phyloP scores from a whole-genome alignment of 2,113 vertebrate genomes.

The Eptesicus fuscus region DNA sequence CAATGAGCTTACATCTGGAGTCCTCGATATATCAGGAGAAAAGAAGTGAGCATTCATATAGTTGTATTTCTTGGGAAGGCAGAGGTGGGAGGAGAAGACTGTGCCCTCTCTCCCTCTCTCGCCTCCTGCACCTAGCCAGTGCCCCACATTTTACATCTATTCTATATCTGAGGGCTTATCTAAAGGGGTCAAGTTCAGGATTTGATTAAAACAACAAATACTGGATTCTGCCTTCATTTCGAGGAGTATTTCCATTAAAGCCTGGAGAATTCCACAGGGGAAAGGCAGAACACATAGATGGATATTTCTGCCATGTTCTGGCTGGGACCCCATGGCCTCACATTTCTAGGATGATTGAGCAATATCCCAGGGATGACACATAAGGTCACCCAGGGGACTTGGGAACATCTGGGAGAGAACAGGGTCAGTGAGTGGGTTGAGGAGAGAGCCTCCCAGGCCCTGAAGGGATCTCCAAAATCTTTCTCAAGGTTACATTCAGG shows the following conservation, averaged over 20 bases:
- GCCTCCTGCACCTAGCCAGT: background rate
- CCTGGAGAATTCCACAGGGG: background rate
- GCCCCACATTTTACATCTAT: background rate
- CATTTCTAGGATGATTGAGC: background rate
- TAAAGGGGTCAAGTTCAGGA: background rate
- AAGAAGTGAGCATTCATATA: background rate
- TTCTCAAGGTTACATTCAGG: background rate
- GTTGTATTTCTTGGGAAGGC: background rate
- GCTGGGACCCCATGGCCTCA: background rate
- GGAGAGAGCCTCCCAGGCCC: background rate
- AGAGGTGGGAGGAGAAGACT: background rate
- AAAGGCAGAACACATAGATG: background rate
- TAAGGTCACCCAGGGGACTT: background rate
- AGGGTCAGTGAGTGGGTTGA: background rate
- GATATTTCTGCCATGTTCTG: background rate
- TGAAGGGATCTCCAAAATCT: background rate
- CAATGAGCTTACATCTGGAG: conserved; percentile 70
- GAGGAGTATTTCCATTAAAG: background rate
- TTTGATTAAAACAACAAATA: background rate
- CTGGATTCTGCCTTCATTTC: background rate
- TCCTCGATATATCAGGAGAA: background rate
- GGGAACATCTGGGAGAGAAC: conserved; percentile 18
- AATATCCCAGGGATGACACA: background rate
- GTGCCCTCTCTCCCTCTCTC: background rate
- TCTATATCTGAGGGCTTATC: background rate